Evolutionary conservation across 2,888 invertebrate species (phyloP).

Genomic region (Polymixis lichenea): DNA sequence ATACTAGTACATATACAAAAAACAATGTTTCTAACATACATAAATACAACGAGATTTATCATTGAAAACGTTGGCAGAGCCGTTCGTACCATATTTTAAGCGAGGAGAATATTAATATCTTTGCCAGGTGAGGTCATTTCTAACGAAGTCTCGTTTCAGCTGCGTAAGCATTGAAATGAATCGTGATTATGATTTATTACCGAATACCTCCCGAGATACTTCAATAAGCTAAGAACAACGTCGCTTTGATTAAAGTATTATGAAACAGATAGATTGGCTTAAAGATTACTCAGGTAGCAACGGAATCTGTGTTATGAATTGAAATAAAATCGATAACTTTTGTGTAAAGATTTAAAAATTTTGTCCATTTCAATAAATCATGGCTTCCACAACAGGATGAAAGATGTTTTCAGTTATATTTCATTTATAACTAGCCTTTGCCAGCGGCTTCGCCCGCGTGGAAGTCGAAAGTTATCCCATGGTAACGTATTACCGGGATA

Average conservation of each 20-base stretch:
- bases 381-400: not conserved
- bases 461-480: too few species aligned
- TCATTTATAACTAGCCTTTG: too few species aligned
- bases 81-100: conserved; percentile 37
- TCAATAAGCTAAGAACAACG: conserved; percentile 49
- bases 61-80: conserved; percentile 15
- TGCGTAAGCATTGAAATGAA: conserved; percentile 48
- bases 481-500: too few species aligned
- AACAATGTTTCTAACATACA: not conserved
- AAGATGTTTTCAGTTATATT: not conserved
- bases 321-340: conserved; percentile 22
- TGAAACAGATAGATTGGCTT: conserved; percentile 22
- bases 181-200: conserved; percentile 48
- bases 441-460: too few species aligned
- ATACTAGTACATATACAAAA: not conserved
- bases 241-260: conserved; percentile 41
- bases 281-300: conserved; percentile 17
- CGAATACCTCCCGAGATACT: conserved; percentile 35
- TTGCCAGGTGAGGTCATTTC: conserved; percentile 48
- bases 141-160: conserved; percentile 29
- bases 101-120: conserved; percentile 43
- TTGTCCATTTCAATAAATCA: not conserved
- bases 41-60: conserved; percentile 34
- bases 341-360: not conserved
- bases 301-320: conserved; percentile 16